phyloP scores from a whole-genome alignment of 23 tunicate genomes.

The Trididemnum miniatum region DNA sequence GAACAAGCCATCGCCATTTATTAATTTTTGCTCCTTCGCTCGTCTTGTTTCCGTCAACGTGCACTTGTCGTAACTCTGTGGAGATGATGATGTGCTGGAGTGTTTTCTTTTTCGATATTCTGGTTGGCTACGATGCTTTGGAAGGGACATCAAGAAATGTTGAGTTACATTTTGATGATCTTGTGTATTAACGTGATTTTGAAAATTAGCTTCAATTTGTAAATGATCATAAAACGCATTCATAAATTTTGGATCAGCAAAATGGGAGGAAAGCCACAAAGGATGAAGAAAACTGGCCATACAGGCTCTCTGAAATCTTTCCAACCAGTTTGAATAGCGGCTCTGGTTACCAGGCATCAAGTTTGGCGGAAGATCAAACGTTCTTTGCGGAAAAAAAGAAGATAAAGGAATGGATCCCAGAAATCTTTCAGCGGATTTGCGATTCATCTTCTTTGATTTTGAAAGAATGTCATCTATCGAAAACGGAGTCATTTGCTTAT shows the following conservation, averaged over 20 bases:
- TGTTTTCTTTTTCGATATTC: not conserved
- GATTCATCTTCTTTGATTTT: not conserved
- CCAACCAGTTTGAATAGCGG: slow-evolving; percentile 46
- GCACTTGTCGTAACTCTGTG: not conserved
- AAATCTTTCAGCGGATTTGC: too few relatives aligned
- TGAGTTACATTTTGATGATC: too few relatives aligned
- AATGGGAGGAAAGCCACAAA: slow-evolving; percentile 24
- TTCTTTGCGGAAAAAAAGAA: not conserved
- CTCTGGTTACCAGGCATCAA: not conserved
- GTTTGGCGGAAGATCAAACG: not conserved
- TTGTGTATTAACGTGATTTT: too few relatives aligned
- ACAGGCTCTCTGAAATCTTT: slow-evolving; percentile 23
- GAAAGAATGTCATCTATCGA: slow-evolving; percentile 68
- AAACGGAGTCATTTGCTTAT: slow-evolving; percentile 50
- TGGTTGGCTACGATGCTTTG: not conserved
- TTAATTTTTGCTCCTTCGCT: too few relatives aligned
- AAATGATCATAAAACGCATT: too few relatives aligned
- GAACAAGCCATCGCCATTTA: not conserved
- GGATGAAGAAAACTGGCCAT: slow-evolving; percentile 19
- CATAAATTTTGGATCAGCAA: too few relatives aligned
- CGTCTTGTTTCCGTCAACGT: too few relatives aligned
- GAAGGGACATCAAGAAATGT: too few relatives aligned
- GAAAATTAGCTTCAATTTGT: too few relatives aligned
- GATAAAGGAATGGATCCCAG: not conserved
- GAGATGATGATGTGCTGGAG: not conserved